Conservation (phyloP, 2,113 vertebrate genomes). For the Dipodomys ordii region DNA sequence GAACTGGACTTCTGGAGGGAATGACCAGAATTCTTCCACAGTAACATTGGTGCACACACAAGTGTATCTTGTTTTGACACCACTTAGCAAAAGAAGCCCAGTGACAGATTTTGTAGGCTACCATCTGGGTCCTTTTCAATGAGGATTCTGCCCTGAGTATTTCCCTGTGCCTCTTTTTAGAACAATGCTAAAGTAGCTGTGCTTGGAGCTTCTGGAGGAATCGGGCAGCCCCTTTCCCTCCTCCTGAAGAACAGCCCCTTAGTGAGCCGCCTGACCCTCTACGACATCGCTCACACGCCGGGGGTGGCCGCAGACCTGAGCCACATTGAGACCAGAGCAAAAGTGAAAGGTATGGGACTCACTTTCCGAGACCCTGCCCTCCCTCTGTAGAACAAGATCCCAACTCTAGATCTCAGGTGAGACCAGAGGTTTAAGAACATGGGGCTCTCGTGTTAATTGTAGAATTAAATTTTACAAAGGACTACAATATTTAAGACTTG, state of each 20-base stretch:
- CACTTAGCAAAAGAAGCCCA: not conserved
- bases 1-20: not conserved
- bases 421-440: not conserved
- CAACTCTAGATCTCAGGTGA: not conserved
- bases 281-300: slow-evolving; percentile 96
- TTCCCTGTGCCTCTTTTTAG: slow-evolving; percentile 74
- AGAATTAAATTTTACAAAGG: not conserved
- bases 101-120: not conserved
- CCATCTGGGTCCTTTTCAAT: not conserved
- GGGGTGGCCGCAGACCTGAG: slow-evolving; percentile 97
- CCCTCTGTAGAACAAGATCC: not conserved
- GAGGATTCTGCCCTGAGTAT: not conserved
- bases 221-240: slow-evolving; percentile 97
- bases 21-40: not conserved
- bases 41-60: not conserved
- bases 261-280: slow-evolving; percentile 94
- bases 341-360: slow-evolving; percentile 89
- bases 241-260: slow-evolving; percentile 98
- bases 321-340: slow-evolving; percentile 97
- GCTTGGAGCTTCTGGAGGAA: slow-evolving; percentile 96
- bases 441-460: not conserved
- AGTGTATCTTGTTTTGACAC: not conserved
- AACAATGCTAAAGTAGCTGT: slow-evolving; percentile 95
- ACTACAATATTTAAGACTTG: not conserved
- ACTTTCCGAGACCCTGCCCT: rapidly evolving